Percentiles rank a stretch among this genome's conserved stretches.
Conservation (phyloP, 2,113 vertebrate genomes). For the Nothobranchius furzeri region DNA sequence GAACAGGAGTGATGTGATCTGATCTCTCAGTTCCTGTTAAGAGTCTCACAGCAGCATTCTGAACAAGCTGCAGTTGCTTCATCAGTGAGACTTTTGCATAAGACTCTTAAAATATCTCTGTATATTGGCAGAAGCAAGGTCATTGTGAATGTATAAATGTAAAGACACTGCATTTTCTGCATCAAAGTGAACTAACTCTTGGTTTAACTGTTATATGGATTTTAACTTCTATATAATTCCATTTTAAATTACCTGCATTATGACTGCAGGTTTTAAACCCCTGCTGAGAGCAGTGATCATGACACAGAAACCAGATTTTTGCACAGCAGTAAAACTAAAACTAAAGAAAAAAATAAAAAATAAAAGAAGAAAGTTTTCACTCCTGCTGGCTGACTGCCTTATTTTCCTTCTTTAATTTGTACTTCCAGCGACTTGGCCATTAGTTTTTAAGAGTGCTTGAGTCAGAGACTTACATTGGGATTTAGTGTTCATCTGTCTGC, state of each 20-base stretch:
- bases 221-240: neutral
- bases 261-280: neutral
- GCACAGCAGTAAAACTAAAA: constrained; percentile 10
- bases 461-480: constrained; percentile 4
- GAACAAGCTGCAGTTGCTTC: too few species aligned
- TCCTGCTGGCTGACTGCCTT: constrained; percentile 10
- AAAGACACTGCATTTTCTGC: too few species aligned
- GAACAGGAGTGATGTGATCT: too few species aligned
- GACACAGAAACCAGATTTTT: neutral
- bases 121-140: too few species aligned
- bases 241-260: constrained; percentile 2
- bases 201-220: too few species aligned
- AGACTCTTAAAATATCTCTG: too few species aligned
- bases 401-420: constrained; percentile 7
- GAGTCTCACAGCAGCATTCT: too few species aligned
- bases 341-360: too few species aligned
- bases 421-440: constrained; percentile 6
- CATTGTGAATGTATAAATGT: too few species aligned
- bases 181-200: too few species aligned
- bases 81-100: too few species aligned
- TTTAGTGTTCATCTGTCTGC: constrained; percentile 29
- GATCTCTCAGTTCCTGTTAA: too few species aligned
- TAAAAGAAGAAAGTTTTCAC: neutral
- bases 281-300: constrained; percentile 5
- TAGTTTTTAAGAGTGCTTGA: constrained; percentile 2